Conservation (phyloP, 2,797 vertebrate genomes). For the Microctenopoma lineatum region DNA sequence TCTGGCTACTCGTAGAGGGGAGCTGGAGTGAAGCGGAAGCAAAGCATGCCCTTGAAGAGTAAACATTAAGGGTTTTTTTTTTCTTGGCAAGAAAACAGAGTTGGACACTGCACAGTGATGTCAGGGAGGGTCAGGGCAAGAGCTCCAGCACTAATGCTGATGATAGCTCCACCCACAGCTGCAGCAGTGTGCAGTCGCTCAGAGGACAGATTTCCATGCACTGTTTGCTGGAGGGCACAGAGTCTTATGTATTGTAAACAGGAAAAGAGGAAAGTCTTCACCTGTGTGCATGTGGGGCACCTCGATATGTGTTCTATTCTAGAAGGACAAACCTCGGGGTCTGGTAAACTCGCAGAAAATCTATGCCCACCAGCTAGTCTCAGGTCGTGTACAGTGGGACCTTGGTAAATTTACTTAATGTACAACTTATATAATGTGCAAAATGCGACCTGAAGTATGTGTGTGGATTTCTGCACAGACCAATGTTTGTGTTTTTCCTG, state of each 20-base stretch:
- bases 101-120: slow-evolving; percentile 37
- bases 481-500: slow-evolving; percentile 20
- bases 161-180: slow-evolving; percentile 26
- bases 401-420: no score
- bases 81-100: slow-evolving; percentile 48
- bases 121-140: slow-evolving; percentile 35
- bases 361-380: no score
- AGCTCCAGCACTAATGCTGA: slow-evolving; percentile 41
- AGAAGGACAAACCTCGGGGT: no score
- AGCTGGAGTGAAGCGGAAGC: slow-evolving; percentile 19
- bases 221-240: slow-evolving; percentile 16
- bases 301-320: not conserved
- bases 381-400: no score
- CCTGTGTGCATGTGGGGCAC: no score
- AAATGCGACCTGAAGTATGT: slow-evolving; percentile 30
- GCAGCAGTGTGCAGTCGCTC: not conserved
- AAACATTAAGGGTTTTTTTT: not conserved
- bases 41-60: slow-evolving; percentile 63
- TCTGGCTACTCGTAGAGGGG: slow-evolving; percentile 11
- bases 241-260: not conserved
- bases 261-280: not conserved
- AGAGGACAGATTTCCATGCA: slow-evolving; percentile 24
- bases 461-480: slow-evolving; percentile 16
- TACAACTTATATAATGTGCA: no score
- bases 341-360: not conserved